Percentiles rank a stretch among this genome's conserved stretches.
Evolutionary conservation across 2,797 vertebrate species (phyloP).

Genomic region (Loris lydekkerianus): DNA sequence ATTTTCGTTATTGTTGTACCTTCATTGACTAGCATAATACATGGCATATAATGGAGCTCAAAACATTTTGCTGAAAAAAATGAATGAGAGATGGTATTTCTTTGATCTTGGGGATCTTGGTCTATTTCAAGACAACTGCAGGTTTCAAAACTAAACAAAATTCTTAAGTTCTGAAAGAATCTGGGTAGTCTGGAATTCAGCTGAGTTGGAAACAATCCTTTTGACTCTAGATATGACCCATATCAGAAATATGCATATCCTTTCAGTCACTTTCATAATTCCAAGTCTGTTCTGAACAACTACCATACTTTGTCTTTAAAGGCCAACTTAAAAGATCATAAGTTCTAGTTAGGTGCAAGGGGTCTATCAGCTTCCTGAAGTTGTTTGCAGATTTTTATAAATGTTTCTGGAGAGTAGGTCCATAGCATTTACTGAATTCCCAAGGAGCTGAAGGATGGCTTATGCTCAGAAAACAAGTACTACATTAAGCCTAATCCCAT

Average conservation of each 20-base stretch:
- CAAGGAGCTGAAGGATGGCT: constrained; percentile 14
- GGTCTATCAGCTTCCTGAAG: not conserved
- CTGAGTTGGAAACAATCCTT: not conserved
- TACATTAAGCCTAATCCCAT: not conserved
- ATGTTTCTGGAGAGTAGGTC: not conserved
- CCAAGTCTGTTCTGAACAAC: not conserved
- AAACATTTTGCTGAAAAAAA: not conserved
- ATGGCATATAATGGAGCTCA: not conserved
- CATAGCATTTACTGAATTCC: constrained; percentile 29
- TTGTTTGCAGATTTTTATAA: not conserved
- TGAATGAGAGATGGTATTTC: not conserved
- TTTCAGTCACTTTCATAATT: not conserved
- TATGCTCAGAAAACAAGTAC: not conserved
- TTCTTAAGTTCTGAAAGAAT: constrained; percentile 9
- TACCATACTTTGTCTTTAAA: not conserved
- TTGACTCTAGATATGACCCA: not conserved
- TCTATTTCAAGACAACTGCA: not conserved
- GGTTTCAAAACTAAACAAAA: not conserved
- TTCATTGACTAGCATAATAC: no score
- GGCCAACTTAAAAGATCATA: not conserved
- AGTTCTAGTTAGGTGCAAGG: not conserved
- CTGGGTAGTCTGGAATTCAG: not conserved
- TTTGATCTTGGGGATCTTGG: not conserved
- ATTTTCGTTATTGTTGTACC: not conserved
- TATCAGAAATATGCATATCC: not conserved